Evolutionary conservation across 1,140 invertebrate species (phyloP).

Genomic region (Achroia grisella): DNA sequence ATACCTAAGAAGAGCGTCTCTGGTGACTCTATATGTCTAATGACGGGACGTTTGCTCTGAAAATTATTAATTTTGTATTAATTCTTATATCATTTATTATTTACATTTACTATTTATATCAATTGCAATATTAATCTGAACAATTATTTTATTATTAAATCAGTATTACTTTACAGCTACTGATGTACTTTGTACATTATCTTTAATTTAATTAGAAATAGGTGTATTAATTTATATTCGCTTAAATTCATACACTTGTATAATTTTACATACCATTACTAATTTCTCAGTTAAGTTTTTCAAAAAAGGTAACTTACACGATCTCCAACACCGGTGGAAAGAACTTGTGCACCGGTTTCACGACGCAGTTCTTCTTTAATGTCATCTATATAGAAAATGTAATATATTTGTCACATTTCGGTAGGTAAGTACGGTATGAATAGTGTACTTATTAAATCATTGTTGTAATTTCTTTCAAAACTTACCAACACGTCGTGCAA

Average conservation of each 20-base stretch:
- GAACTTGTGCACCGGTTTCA: constrained; percentile 77
- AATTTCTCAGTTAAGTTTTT: no score
- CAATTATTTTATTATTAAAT: no score
- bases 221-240: no score
- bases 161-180: no score
- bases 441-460: not conserved
- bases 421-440: not conserved
- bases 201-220: no score
- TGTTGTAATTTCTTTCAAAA: constrained; percentile 1
- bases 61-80: constrained; percentile 2
- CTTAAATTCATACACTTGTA: no score
- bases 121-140: no score
- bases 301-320: constrained; percentile 81
- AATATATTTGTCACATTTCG: not conserved
- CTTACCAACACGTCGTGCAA: constrained; percentile 82
- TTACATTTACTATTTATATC: no score
- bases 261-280: no score
- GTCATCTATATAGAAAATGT: constrained; percentile 62
- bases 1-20: constrained; percentile 68
- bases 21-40: constrained; percentile 27
- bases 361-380: constrained; percentile 77
- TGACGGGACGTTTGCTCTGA: constrained; percentile 52
- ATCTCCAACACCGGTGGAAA: constrained; percentile 85
- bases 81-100: no score
- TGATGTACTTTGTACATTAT: no score